Percentiles rank a stretch among this genome's conserved stretches.
phyloP scores from a whole-genome alignment of 2,113 vertebrate genomes.

The Phalacrocorax aristotelis region DNA sequence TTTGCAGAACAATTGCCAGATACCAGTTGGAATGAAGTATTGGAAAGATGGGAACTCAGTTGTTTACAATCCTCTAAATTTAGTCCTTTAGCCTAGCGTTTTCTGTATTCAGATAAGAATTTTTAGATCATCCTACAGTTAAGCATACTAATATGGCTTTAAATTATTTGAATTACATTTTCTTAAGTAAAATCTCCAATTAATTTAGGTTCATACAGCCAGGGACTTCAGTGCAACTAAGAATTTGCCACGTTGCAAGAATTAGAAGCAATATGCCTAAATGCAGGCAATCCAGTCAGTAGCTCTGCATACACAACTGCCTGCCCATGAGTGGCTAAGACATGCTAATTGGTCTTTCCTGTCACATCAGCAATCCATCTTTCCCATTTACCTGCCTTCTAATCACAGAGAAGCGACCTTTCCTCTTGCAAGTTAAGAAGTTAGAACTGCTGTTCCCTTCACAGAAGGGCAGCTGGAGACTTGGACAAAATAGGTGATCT shows the following conservation, averaged over 20 bases:
- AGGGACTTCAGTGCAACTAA: neutral
- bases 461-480: neutral
- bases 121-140: neutral
- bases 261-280: neutral
- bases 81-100: neutral
- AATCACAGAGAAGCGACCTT: neutral
- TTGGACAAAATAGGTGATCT: neutral
- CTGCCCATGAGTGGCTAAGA: neutral
- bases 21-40: neutral
- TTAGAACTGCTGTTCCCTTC: neutral
- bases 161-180: neutral
- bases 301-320: neutral
- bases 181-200: neutral
- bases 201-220: neutral
- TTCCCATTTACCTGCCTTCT: constrained; percentile 7
- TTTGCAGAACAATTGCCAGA: neutral
- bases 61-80: neutral
- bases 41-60: neutral
- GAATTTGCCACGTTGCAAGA: neutral
- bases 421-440: constrained; percentile 7
- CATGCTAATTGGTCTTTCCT: neutral
- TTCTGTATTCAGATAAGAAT: neutral
- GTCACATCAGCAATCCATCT: neutral
- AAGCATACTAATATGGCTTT: neutral
- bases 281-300: neutral